Conservation (phyloP, 2,888 invertebrate species). For the Bimastos eiseni region DNA sequence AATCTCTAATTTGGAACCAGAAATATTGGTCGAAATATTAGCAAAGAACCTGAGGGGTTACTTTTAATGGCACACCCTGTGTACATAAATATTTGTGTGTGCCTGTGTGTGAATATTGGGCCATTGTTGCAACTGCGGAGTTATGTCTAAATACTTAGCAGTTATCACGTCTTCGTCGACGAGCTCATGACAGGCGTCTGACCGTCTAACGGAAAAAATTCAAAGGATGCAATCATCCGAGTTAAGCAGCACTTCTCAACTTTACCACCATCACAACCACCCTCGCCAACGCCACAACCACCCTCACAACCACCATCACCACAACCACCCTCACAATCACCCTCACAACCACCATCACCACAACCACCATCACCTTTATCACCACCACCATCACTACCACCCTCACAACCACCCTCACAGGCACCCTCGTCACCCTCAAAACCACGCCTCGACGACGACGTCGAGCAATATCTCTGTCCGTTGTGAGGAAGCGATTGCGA, state of each 20-base stretch:
- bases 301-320: not conserved
- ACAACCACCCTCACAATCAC: not conserved
- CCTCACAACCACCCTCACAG: not conserved
- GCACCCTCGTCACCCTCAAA: not conserved
- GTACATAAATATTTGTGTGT: not conserved
- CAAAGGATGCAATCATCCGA: not conserved
- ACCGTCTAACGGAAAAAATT: not conserved
- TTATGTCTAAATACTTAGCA: not conserved
- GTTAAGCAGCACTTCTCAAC: no score
- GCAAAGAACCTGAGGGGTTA: no score
- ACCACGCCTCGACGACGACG: not conserved
- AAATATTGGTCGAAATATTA: no score
- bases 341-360: not conserved
- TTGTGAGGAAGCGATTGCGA: not conserved
- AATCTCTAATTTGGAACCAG: no score
- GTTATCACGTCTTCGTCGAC: not conserved
- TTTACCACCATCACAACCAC: not conserved
- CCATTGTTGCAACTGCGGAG: not conserved
- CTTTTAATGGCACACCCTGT: no score
- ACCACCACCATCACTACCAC: not conserved
- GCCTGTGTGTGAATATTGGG: not conserved
- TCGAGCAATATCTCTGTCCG: not conserved
- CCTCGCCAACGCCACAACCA: not conserved
- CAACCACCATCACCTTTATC: not conserved
- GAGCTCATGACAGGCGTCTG: not conserved